Percentiles rank a stretch among this genome's conserved stretches.
Conservation (phyloP, 2,888 invertebrate species). For the Mactromeris polynyma region DNA sequence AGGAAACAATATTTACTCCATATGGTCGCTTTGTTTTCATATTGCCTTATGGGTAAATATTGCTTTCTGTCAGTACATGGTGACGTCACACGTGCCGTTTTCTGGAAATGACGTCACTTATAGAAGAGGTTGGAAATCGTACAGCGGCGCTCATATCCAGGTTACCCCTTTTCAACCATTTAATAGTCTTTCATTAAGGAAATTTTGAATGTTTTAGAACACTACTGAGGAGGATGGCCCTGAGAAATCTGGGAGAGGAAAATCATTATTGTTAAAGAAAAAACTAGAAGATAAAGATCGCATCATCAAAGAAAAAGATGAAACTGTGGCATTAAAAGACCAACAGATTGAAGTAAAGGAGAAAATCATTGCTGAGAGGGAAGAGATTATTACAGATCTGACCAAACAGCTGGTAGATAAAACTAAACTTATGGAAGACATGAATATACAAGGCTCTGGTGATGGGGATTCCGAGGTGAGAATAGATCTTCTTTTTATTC, state of each 20-base stretch:
- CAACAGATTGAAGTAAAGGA: slow-evolving; percentile 81
- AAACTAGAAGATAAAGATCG: slow-evolving; percentile 86
- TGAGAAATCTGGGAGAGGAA: slow-evolving; percentile 81
- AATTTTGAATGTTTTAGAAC: neutral
- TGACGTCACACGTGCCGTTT: no score
- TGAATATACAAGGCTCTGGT: slow-evolving; percentile 47
- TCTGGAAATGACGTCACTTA: no score
- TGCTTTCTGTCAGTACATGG: no score
- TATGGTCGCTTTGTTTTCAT: no score
- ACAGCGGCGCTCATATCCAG: no score
- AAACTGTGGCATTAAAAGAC: slow-evolving; percentile 73
- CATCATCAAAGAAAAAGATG: slow-evolving; percentile 78
- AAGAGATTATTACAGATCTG: slow-evolving; percentile 87
- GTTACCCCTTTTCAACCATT: neutral
- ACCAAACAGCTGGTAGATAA: slow-evolving; percentile 88
- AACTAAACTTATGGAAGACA: slow-evolving; percentile 80
- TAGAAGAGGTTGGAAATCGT: no score
- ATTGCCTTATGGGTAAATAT: no score
- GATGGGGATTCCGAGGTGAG: slow-evolving; percentile 59
- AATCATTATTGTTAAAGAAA: slow-evolving; percentile 84
- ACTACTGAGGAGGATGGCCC: slow-evolving; percentile 34
- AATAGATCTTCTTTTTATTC: no score
- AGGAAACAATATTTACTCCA: no score
- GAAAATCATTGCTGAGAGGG: slow-evolving; percentile 82
- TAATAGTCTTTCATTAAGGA: neutral